Evolutionary conservation across 2,797 vertebrate species (phyloP).

Genomic region (Tachyglossus aculeatus): DNA sequence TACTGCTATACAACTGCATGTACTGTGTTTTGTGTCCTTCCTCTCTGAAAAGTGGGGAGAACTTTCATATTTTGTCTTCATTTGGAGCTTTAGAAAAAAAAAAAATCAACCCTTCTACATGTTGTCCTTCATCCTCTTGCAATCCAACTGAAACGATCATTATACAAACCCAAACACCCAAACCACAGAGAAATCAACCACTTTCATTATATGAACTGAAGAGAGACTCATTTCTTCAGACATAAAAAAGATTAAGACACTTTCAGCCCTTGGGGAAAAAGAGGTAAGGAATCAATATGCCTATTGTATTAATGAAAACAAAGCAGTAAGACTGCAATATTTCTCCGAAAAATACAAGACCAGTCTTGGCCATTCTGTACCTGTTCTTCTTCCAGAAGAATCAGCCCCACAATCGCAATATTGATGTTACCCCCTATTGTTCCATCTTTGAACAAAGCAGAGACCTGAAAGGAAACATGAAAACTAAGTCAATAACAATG

Average conservation of each 20-base stretch:
- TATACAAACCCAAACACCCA: background rate
- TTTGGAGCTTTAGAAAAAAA: background rate
- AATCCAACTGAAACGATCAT: background rate
- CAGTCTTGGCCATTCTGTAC: conserved; percentile 61
- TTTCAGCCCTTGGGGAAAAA: background rate
- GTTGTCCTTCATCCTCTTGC: background rate
- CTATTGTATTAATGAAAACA: background rate
- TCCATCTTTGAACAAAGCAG: conserved; percentile 89
- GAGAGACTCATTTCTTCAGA: background rate
- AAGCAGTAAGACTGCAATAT: background rate
- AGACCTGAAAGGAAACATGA: conserved; percentile 77
- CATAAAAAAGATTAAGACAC: background rate
- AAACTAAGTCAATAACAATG: fast-evolving
- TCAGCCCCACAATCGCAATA: conserved; percentile 87
- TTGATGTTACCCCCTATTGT: conserved; percentile 92
- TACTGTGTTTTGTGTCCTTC: background rate
- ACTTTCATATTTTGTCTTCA: background rate
- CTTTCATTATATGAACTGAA: background rate
- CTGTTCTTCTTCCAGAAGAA: conserved; percentile 90
- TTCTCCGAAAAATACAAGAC: background rate
- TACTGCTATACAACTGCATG: too few relatives aligned
- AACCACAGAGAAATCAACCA: background rate
- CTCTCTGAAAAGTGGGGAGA: background rate
- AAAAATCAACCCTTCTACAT: background rate
- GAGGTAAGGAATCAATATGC: background rate